A percentile compares a stretch with the other conserved stretches of the same genome.
phyloP scores from a whole-genome alignment of 2,113 vertebrate species.

The Phalacrocorax aristotelis region DNA sequence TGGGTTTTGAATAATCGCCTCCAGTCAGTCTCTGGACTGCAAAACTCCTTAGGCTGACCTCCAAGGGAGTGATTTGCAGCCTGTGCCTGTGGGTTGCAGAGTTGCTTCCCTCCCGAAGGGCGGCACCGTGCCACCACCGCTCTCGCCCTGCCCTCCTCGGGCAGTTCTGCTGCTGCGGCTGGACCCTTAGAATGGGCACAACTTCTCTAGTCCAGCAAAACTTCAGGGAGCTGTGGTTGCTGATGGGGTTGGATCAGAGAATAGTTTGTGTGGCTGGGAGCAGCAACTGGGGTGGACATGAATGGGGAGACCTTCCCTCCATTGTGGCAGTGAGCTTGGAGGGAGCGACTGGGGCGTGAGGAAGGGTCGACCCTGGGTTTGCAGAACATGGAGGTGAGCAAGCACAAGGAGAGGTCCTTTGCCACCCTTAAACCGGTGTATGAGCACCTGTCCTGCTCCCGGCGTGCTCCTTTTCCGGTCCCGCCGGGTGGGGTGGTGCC shows the following conservation, averaged over 20 bases:
- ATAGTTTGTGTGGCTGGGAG: background rate
- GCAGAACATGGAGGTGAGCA: background rate
- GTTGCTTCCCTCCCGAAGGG: background rate
- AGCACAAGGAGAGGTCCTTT: background rate
- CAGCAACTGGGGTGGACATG: rapidly evolving
- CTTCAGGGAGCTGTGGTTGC: background rate
- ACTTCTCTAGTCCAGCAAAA: background rate
- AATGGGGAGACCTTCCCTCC: background rate
- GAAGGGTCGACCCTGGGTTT: background rate
- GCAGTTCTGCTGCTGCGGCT: background rate
- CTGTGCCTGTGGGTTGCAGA: background rate
- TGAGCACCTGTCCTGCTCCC: background rate
- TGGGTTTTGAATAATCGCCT: background rate
- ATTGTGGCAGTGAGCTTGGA: background rate
- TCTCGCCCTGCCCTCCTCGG: background rate
- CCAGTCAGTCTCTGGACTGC: background rate
- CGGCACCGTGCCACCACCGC: background rate
- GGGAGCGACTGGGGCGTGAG: background rate
- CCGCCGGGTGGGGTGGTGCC: background rate
- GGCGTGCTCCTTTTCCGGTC: background rate
- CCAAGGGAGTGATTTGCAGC: background rate
- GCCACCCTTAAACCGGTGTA: rapidly evolving
- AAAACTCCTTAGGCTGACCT: background rate
- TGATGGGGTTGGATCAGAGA: background rate
- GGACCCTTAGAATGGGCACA: background rate